A percentile compares a stretch with the other conserved stretches of the same genome.
Conservation (phyloP, 2,888 invertebrate species). For the Sarcophaga variegata region DNA sequence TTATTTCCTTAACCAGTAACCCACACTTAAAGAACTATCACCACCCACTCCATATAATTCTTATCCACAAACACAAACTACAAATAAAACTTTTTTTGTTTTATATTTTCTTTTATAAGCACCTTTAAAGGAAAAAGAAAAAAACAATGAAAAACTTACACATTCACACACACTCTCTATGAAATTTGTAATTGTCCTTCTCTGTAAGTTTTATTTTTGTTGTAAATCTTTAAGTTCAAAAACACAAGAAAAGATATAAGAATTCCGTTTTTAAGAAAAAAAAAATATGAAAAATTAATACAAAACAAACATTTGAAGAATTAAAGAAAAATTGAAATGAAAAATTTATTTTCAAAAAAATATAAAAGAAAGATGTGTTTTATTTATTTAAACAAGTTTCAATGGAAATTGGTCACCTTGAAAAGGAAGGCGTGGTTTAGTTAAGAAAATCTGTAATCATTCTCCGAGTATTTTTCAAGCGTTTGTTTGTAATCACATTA, state of each 20-base stretch:
- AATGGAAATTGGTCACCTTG: slow-evolving; percentile 1
- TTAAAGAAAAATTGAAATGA: slow-evolving; percentile 46
- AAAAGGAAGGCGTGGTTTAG: slow-evolving; percentile 63
- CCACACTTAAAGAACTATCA: slow-evolving; percentile 1
- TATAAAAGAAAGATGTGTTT: slow-evolving; percentile 55
- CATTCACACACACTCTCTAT: background rate
- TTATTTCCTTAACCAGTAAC: too few relatives aligned
- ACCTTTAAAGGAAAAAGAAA: slow-evolving; percentile 21
- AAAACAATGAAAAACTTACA: background rate
- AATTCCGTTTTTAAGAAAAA: background rate
- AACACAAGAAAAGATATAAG: background rate
- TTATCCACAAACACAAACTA: background rate
- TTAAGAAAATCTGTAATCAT: slow-evolving; percentile 9
- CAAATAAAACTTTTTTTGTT: background rate
- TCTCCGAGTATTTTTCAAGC: slow-evolving; percentile 64
- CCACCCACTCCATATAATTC: background rate
- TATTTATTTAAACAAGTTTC: slow-evolving; percentile 43
- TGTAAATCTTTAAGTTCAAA: slow-evolving; percentile 35
- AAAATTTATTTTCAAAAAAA: slow-evolving; percentile 4
- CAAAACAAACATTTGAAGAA: slow-evolving; percentile 66
- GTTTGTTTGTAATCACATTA: slow-evolving; percentile 55
- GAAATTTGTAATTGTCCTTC: slow-evolving; percentile 45
- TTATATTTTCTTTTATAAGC: slow-evolving; percentile 19
- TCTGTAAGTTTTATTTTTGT: slow-evolving; percentile 49
- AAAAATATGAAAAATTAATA: slow-evolving; percentile 30